A percentile compares a stretch with the other conserved stretches of the same genome.
phyloP scores from a whole-genome alignment of 2,888 invertebrate genomes.

The Empis stercorea region DNA sequence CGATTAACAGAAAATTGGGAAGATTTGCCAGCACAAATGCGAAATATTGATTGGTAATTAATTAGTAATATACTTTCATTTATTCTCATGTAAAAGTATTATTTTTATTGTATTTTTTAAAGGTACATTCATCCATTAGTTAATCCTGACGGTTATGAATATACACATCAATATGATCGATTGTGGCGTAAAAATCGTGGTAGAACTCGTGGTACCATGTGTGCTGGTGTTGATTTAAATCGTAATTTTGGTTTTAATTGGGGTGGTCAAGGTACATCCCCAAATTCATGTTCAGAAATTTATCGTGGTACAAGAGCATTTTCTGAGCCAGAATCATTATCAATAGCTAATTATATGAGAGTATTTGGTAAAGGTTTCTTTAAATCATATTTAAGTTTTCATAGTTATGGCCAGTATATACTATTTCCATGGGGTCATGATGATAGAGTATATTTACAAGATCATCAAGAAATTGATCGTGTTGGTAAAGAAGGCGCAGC shows the following conservation, averaged over 20 bases:
- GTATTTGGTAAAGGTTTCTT: slow-evolving; percentile 41
- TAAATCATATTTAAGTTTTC: slow-evolving; percentile 64
- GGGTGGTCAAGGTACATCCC: slow-evolving; percentile 75
- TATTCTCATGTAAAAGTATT: background rate
- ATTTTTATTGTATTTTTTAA: slow-evolving; percentile 16
- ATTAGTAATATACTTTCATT: slow-evolving; percentile 10
- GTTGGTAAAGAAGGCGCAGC: slow-evolving; percentile 58
- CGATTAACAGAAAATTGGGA: slow-evolving; percentile 56
- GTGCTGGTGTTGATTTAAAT: slow-evolving; percentile 69
- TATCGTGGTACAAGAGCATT: slow-evolving; percentile 67
- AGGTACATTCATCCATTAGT: slow-evolving; percentile 59
- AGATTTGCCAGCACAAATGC: slow-evolving; percentile 49
- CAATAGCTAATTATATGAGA: slow-evolving; percentile 44
- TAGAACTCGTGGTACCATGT: slow-evolving; percentile 43
- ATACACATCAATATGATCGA: slow-evolving; percentile 65
- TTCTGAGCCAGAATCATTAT: slow-evolving; percentile 75
- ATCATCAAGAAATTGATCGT: slow-evolving; percentile 52
- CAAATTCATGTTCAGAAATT: slow-evolving; percentile 68
- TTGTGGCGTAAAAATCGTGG: slow-evolving; percentile 71
- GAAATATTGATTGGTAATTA: slow-evolving; percentile 62
- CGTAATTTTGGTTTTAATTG: slow-evolving; percentile 82
- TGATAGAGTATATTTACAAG: slow-evolving; percentile 52
- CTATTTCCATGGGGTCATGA: slow-evolving; percentile 82
- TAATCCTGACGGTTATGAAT: slow-evolving; percentile 82
- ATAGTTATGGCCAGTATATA: slow-evolving; percentile 76